Conservation (phyloP, 1,140 invertebrate genomes). For the Bilobella aurantiaca region DNA sequence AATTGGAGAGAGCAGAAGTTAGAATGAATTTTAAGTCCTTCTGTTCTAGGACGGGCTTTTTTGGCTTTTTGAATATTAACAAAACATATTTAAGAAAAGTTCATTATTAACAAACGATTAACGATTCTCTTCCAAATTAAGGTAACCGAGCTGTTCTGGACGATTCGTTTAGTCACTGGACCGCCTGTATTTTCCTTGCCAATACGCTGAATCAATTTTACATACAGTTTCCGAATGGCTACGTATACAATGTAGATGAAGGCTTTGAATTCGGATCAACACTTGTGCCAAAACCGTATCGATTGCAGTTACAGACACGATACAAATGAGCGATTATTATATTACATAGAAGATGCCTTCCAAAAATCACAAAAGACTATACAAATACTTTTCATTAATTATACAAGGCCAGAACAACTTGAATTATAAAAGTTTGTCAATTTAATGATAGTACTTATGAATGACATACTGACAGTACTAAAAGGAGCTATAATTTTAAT, state of each 20-base stretch:
- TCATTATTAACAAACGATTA: no score
- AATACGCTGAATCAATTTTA: slow-evolving; percentile 54
- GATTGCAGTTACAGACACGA: slow-evolving; percentile 42
- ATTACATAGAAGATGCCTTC: no score
- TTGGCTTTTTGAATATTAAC: no score
- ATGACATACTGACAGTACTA: no score
- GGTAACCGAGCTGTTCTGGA: slow-evolving; percentile 76
- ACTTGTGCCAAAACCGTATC: slow-evolving; percentile 51
- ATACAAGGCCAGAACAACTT: no score
- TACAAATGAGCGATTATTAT: not conserved
- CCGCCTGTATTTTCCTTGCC: slow-evolving; percentile 55
- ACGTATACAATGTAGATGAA: slow-evolving; percentile 39
- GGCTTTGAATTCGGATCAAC: slow-evolving; percentile 54
- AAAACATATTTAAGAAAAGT: no score
- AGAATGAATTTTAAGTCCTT: no score
- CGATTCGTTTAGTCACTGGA: slow-evolving; percentile 68
- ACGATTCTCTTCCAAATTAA: slow-evolving; percentile 41
- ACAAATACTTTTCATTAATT: not conserved
- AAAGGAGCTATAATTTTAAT: no score
- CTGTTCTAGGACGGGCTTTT: no score
- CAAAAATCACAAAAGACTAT: not conserved
- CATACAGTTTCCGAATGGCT: slow-evolving; percentile 40
- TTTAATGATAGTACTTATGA: no score
- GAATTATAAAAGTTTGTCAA: no score
- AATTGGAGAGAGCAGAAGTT: no score